Conservation (phyloP, 1,140 invertebrate genomes). For the Streblospio benedicti region DNA sequence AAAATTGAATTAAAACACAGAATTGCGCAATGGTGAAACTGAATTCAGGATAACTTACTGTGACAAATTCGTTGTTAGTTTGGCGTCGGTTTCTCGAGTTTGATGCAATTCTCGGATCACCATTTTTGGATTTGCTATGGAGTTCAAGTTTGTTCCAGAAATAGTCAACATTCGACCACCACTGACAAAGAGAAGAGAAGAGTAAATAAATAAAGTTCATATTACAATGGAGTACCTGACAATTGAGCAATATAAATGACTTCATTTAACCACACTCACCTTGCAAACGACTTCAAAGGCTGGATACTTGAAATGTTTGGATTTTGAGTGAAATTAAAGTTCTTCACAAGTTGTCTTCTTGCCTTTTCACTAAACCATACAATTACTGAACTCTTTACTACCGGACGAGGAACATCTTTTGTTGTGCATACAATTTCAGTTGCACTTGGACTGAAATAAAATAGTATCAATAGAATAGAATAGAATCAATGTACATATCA, state of each 20-base stretch:
- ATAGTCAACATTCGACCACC: slow-evolving; percentile 13
- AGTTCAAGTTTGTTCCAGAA: slow-evolving; percentile 11
- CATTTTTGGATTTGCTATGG: slow-evolving; percentile 2
- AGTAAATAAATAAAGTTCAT: neutral
- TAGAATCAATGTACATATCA: neutral
- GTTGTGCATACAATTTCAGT: neutral
- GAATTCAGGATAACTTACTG: too few relatives aligned
- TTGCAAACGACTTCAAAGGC: slow-evolving; percentile 42
- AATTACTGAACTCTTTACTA: neutral
- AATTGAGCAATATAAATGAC: neutral
- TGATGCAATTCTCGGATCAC: neutral
- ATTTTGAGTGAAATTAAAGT: slow-evolving; percentile 80
- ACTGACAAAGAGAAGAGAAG: neutral
- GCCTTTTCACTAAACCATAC: neutral
- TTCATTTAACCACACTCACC: slow-evolving; percentile 11
- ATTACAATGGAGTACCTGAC: neutral
- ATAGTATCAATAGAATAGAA: neutral
- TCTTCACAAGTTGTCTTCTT: neutral
- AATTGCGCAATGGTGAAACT: too few relatives aligned
- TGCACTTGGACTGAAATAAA: neutral
- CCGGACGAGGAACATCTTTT: neutral
- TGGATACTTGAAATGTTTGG: slow-evolving; percentile 61
- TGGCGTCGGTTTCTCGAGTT: neutral
- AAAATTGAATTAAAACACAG: neutral
- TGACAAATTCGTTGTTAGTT: neutral